Evolutionary conservation across 2,113 vertebrate genomes (phyloP).

Genomic region (Albula glossodonta): DNA sequence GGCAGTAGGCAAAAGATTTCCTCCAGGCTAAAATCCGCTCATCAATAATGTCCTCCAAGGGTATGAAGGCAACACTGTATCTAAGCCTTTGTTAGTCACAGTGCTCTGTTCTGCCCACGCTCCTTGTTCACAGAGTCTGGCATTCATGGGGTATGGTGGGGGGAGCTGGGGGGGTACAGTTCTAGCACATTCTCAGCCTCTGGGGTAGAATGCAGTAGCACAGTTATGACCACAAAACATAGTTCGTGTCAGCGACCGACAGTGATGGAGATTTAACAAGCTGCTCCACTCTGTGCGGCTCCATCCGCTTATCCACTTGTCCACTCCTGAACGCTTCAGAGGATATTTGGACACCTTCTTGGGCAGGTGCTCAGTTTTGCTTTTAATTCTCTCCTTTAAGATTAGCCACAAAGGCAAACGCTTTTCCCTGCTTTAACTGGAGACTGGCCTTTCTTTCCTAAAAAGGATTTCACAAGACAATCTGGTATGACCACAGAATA

Average conservation of each 20-base stretch:
- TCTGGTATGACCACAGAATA: background rate
- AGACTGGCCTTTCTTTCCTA: background rate
- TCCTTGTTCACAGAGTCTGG: constrained; percentile 31
- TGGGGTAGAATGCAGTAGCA: constrained; percentile 5
- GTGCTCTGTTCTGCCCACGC: constrained; percentile 32
- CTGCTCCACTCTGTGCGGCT: background rate
- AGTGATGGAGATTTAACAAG: background rate
- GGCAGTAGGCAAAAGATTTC: background rate
- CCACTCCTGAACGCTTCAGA: background rate
- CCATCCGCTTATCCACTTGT: background rate
- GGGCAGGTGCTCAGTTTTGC: too few relatives aligned
- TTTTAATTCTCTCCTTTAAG: too few relatives aligned
- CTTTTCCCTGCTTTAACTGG: too few relatives aligned
- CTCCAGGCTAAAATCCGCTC: background rate
- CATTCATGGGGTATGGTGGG: constrained; percentile 20
- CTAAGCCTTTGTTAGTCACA: constrained; percentile 32
- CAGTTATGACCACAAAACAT: constrained; percentile 8
- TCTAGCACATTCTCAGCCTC: constrained; percentile 27
- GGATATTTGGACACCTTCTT: too few relatives aligned
- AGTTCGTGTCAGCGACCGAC: background rate
- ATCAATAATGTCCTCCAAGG: background rate
- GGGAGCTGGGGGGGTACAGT: background rate
- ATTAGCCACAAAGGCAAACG: too few relatives aligned
- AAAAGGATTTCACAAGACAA: background rate
- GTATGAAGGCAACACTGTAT: constrained; percentile 22